These are phyloP conservation scores for Motacilla alba DNA, from an alignment of 2,113 vertebrate species.

Conservation along the genomic window DNA sequence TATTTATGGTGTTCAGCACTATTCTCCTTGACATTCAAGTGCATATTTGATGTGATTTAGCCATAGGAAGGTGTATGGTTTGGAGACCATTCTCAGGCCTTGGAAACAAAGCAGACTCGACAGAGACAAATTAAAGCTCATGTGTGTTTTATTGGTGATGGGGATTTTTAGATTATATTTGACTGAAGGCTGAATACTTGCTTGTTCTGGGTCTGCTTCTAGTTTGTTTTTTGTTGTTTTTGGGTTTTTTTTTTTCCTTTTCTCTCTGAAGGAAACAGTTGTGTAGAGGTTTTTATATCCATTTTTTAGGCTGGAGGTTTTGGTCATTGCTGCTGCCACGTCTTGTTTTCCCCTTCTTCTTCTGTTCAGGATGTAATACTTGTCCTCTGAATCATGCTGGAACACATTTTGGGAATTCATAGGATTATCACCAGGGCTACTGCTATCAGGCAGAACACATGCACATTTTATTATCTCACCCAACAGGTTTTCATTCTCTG, in stretches of 20 bases:
- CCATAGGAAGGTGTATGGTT: not conserved
- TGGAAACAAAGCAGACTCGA: not conserved
- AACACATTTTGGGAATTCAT: constrained; percentile 55
- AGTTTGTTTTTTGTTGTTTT: not conserved
- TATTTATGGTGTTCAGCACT: not conserved
- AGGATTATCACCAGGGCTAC: constrained; percentile 65
- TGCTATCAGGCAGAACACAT: constrained; percentile 63
- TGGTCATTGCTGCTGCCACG: not conserved
- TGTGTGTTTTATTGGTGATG: not conserved
- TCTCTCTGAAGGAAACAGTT: not conserved
- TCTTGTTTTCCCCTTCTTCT: not conserved
- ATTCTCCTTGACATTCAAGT: not conserved
- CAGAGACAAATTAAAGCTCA: not conserved
- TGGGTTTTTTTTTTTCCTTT: too few species aligned
- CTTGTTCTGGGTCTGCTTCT: not conserved
- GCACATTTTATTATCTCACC: constrained; percentile 63
- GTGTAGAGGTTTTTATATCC: not conserved
- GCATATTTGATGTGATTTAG: not conserved
- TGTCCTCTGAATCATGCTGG: constrained; percentile 33
- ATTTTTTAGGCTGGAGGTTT: not conserved
- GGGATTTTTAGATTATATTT: not conserved
- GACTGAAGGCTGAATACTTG: not conserved
- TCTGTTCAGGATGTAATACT: not conserved
- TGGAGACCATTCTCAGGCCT: not conserved
- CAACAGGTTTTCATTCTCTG: constrained; percentile 59